Percentiles rank a stretch among this genome's conserved stretches.
phyloP scores from a whole-genome alignment of 2,797 vertebrate species.

The Tenualosa thibaudeaui region DNA sequence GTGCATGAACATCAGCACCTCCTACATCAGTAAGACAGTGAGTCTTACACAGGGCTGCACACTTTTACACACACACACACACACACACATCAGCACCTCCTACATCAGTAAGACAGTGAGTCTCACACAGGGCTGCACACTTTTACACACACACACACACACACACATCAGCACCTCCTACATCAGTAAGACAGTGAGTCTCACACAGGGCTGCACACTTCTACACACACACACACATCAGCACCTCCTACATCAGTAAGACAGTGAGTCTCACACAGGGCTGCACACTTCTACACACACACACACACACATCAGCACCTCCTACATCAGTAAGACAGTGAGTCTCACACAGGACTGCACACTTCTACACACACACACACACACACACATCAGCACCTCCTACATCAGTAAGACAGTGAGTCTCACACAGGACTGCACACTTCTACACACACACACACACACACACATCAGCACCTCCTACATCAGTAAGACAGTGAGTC shows the following conservation, averaged over 20 bases:
- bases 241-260: conserved; percentile 94
- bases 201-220: neutral
- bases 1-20: conserved; percentile 93
- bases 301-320: conserved; percentile 81
- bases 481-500: conserved; percentile 97
- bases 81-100: conserved; percentile 83
- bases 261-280: conserved; percentile 80
- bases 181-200: conserved; percentile 97
- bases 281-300: neutral
- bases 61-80: neutral
- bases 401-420: conserved; percentile 98
- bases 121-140: conserved; percentile 37
- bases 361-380: neutral
- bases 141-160: neutral
- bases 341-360: conserved; percentile 62
- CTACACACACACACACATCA: conserved; percentile 71
- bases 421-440: conserved; percentile 38
- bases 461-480: conserved; percentile 92
- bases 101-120: conserved; percentile 98
- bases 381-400: conserved; percentile 87
- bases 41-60: conserved; percentile 62
- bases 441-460: neutral
- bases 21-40: conserved; percentile 96
- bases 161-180: conserved; percentile 92
- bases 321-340: conserved; percentile 96